Evolutionary conservation across 2,113 vertebrate species (phyloP).

Genomic region (Chelonoidis abingdonii): DNA sequence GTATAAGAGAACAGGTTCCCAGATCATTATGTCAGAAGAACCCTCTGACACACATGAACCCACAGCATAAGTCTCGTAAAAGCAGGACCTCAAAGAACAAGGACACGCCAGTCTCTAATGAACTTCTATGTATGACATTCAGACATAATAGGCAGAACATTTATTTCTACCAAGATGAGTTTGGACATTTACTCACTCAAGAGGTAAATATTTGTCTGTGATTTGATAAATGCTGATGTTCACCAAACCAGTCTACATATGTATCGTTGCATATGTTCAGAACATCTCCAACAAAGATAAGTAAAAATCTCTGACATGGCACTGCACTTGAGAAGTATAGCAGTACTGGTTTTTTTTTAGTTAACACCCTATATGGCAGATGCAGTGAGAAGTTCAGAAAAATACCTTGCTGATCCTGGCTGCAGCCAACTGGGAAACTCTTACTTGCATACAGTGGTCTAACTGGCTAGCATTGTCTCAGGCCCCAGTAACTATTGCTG

Average conservation of each 20-base stretch:
- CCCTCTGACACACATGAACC: background rate
- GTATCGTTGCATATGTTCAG: background rate
- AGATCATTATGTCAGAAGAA: background rate
- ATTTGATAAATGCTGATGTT: background rate
- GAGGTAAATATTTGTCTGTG: background rate
- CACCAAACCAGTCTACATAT: background rate
- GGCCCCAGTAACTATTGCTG: fast-evolving
- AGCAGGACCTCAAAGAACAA: background rate
- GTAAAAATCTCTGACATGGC: background rate
- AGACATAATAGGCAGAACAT: background rate
- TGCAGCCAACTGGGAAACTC: fast-evolving
- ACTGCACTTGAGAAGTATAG: background rate
- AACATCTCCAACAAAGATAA: background rate
- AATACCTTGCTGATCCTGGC: fast-evolving
- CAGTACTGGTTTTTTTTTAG: background rate
- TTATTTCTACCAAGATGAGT: background rate
- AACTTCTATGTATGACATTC: background rate
- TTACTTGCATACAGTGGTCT: background rate
- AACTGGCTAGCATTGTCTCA: background rate
- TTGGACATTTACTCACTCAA: background rate
- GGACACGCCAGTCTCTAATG: background rate
- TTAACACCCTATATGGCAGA: background rate
- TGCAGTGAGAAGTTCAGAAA: background rate
- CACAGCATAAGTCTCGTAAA: background rate
- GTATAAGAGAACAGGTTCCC: background rate